Base-by-base conservation (phyloP, 2,888 invertebrate genomes). In the Venusia cambrica region DNA sequence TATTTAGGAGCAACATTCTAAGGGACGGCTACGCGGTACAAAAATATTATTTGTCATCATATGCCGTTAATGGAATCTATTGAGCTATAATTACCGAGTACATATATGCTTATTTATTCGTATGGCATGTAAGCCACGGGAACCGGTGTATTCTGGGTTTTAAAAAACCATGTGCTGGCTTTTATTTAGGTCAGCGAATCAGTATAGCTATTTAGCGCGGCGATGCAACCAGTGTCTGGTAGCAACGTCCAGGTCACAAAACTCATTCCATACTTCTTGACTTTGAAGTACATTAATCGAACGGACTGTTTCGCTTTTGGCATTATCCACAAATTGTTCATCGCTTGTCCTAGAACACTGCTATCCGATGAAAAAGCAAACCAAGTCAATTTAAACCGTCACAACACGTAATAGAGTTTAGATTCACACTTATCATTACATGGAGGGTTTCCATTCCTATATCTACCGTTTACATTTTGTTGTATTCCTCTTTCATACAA, bases 401-500 rank as follows among this genome's bases (percentile, higher is more conserved):
- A 25, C 25, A 29, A 19, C 19, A 29, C 24, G 1, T 4, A 15
- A 3, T 18, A 30, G 14, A 24, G 36, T 36, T 25, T 25, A 37
- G 11, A 25, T 37, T 30, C 30, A 19, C 25, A 25, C 56, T 58
- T 59, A 59, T 44, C 38, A 31, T 44, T 49, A 54, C 48, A 50
- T 69, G 70, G 72, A 72, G 69, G 73, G 70, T 69, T 56, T 63
- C 39, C 40, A 18, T 54, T 65, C 53, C 45, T 36, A 33, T 54
- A 51, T 65, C 65, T 4, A 17, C 27, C 27, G 11, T 9, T 28
- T 16, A 27, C 20, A 4, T 3, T 7, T 5, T n/a, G n/a, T n/a
- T n/a, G n/a, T n/a, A n/a, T n/a, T n/a, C n/a, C n/a, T n/a, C n/a
- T n/a, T n/a, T n/a, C n/a, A n/a, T n/a, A n/a, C n/a, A n/a, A n/a